A percentile compares a stretch with the other conserved stretches of the same genome.
Evolutionary conservation across 2,797 vertebrate species (phyloP).

Genomic region (Sebastes umbrosus): DNA sequence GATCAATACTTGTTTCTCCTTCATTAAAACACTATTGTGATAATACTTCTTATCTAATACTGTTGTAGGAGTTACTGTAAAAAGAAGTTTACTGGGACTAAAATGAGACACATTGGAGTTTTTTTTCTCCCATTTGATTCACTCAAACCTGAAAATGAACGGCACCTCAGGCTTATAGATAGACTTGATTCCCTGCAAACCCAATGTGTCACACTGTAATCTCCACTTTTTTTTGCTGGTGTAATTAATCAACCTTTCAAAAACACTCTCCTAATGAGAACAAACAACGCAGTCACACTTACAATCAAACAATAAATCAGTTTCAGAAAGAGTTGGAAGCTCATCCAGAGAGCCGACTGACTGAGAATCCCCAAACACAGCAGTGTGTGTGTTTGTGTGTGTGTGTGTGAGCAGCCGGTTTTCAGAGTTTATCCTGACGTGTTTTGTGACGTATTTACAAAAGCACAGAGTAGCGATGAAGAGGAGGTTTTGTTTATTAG

Average conservation of each 20-base stretch:
- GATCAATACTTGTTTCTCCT: constrained; percentile 46
- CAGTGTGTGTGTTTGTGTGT: not conserved
- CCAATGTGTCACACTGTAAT: constrained; percentile 31
- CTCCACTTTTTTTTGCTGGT: constrained; percentile 68
- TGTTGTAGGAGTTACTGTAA: constrained; percentile 15
- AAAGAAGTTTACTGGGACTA: not conserved
- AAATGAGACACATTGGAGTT: constrained; percentile 9
- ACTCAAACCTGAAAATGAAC: constrained; percentile 9
- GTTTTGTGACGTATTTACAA: constrained; percentile 53
- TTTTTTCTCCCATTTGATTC: not conserved
- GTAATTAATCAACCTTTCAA: constrained; percentile 56
- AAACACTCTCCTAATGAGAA: constrained; percentile 23
- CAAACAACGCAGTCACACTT: constrained; percentile 8
- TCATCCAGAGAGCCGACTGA: constrained; percentile 32
- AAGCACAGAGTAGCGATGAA: constrained; percentile 4
- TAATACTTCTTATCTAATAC: constrained; percentile 50
- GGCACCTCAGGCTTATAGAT: constrained; percentile 28
- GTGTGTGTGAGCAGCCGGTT: constrained; percentile 12
- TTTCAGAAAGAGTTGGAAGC: constrained; percentile 4
- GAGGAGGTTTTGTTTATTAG: not conserved
- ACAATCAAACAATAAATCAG: constrained; percentile 7
- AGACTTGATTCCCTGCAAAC: constrained; percentile 26
- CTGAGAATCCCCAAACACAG: not conserved
- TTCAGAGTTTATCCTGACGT: not conserved
- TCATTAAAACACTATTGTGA: constrained; percentile 36